Conservation (phyloP, 2,113 vertebrate genomes). For the Diphyllodes magnificus region DNA sequence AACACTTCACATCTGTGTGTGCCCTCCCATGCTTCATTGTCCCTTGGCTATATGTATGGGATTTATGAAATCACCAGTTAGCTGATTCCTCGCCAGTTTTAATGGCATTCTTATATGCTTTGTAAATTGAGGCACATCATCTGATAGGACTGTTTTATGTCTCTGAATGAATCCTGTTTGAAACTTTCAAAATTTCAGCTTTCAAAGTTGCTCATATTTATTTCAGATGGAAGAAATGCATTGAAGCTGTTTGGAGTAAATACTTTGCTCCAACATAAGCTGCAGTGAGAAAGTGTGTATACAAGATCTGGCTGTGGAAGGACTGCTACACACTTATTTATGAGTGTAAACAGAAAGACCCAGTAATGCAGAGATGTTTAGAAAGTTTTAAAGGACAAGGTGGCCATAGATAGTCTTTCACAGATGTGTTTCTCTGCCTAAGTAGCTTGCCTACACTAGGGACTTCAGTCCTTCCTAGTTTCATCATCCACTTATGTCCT, state of each 20-base stretch:
- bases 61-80: background rate
- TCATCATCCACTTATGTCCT: background rate
- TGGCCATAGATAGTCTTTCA: background rate
- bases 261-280: conserved; percentile 2
- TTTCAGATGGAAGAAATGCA: background rate
- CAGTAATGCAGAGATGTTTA: conserved; percentile 32
- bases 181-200: background rate
- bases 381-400: background rate
- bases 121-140: background rate
- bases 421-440: background rate
- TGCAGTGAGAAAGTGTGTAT: background rate
- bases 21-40: background rate
- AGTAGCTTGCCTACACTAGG: background rate
- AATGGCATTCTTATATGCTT: background rate
- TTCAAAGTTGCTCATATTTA: background rate
- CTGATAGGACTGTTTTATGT: background rate
- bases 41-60: background rate
- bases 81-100: background rate
- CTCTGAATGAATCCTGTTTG: background rate
- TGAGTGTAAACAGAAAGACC: conserved; percentile 38
- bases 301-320: background rate
- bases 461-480: background rate
- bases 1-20: background rate
- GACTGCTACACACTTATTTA: conserved; percentile 49
- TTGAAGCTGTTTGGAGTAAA: conserved; percentile 18